Conservation (phyloP, 2,113 vertebrate genomes). For the Rhegmatorhina hoffmannsi region DNA sequence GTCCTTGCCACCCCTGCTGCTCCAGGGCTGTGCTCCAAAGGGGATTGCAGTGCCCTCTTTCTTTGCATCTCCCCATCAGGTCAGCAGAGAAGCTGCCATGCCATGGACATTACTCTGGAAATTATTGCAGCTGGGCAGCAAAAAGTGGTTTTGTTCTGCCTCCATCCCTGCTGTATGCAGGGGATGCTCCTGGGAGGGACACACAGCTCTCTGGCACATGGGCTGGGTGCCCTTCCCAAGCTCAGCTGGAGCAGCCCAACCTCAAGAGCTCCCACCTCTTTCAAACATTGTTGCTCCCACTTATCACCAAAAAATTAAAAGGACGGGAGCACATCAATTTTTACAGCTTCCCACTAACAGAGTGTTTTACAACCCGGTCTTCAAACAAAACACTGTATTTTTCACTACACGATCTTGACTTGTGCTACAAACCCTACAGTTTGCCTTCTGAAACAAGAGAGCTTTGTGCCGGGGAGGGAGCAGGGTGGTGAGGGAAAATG, state of each 20-base stretch:
- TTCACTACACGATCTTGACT: rapidly evolving
- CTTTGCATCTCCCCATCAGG: neutral
- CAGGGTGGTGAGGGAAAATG: neutral
- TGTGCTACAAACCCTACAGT: neutral
- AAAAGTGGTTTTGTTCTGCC: neutral
- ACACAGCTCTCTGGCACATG: rapidly evolving
- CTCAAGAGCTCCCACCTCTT: neutral
- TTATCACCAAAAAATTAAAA: neutral
- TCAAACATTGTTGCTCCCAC: neutral
- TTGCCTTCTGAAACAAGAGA: neutral
- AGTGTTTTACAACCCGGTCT: neutral
- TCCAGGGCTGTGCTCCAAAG: rapidly evolving
- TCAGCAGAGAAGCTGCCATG: neutral
- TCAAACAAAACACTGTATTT: neutral
- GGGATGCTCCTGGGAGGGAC: neutral
- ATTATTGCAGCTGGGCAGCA: neutral
- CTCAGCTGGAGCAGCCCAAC: neutral
- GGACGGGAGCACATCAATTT: neutral
- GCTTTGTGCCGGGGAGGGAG: neutral
- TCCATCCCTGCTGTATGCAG: neutral
- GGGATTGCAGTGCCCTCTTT: neutral
- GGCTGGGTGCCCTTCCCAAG: neutral
- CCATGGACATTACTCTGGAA: too few relatives aligned
- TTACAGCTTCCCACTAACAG: neutral
- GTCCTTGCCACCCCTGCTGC: neutral